Conservation (phyloP, 2,888 invertebrate species). For the Gymnosoma rotundatum region DNA sequence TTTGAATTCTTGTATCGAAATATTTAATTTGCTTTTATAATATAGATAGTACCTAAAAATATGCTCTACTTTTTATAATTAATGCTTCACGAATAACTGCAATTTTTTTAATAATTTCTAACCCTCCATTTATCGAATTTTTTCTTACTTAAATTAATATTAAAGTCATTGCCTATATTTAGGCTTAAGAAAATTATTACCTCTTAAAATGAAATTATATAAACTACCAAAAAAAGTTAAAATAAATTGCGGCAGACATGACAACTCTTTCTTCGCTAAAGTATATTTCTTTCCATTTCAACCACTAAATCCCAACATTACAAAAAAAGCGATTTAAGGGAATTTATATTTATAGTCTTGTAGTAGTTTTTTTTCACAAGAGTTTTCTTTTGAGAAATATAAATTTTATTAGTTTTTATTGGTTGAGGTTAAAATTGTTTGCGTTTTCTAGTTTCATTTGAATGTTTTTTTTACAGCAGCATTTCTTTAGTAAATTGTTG, state of each 20-base stretch:
- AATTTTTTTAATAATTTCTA: no score
- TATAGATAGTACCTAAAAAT: neutral
- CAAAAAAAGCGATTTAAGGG: constrained; percentile 39
- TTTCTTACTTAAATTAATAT: neutral
- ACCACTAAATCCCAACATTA: constrained; percentile 75
- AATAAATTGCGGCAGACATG: neutral
- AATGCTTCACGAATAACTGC: no score
- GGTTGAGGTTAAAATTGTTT: constrained; percentile 34
- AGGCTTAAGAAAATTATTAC: constrained; percentile 16
- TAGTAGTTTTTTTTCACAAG: constrained; percentile 3
- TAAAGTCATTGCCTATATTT: constrained; percentile 1
- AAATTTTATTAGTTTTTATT: constrained; percentile 54
- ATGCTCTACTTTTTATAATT: neutral
- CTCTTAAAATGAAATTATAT: constrained; percentile 12
- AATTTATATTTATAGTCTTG: constrained; percentile 69
- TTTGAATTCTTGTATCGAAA: no score
- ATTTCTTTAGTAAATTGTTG: constrained; percentile 56
- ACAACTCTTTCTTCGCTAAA: constrained; percentile 8
- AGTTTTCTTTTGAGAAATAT: neutral
- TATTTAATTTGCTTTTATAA: no score
- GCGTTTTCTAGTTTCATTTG: neutral
- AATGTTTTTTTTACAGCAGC: constrained; percentile 31
- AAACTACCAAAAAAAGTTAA: neutral
- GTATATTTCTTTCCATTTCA: constrained; percentile 11
- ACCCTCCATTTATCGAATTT: no score